These are phyloP conservation scores for Lordiphosa clarofinis DNA, from an alignment of 1,140 invertebrate species.

Conservation along the genomic window DNA sequence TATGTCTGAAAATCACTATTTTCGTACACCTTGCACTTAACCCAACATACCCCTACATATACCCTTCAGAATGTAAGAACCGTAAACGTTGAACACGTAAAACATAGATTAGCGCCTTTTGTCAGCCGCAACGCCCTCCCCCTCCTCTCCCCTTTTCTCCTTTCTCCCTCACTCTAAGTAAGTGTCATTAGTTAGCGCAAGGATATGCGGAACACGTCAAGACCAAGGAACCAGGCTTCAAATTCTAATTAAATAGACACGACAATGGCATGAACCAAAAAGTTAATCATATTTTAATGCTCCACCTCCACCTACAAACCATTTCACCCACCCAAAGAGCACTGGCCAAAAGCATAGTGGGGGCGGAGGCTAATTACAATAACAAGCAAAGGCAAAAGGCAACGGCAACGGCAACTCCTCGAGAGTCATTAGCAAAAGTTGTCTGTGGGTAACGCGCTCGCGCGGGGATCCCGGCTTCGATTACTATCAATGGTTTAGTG, in stretches of 20 bases:
- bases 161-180: constrained; percentile 1
- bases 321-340: constrained; percentile 5
- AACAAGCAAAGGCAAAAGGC: constrained; percentile 36
- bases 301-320: constrained; percentile 33
- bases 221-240: constrained; percentile 16
- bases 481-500: constrained; percentile 47
- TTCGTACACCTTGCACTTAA: background rate
- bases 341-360: constrained; percentile 17
- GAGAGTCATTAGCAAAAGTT: constrained; percentile 32
- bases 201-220: constrained; percentile 26
- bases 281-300: constrained; percentile 75
- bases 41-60: background rate
- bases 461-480: constrained; percentile 24
- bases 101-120: constrained; percentile 76
- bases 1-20: background rate
- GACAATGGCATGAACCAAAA: constrained; percentile 64
- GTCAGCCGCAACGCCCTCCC: constrained; percentile 15
- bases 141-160: background rate
- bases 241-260: constrained; percentile 72
- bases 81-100: constrained; percentile 70
- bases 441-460: background rate
- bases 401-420: background rate
- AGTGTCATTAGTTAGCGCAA: constrained; percentile 67
- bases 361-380: constrained; percentile 57
- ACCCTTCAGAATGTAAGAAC: constrained; percentile 30